Conservation (phyloP, 1,140 invertebrate species). For the Drosophila lacertosa region DNA sequence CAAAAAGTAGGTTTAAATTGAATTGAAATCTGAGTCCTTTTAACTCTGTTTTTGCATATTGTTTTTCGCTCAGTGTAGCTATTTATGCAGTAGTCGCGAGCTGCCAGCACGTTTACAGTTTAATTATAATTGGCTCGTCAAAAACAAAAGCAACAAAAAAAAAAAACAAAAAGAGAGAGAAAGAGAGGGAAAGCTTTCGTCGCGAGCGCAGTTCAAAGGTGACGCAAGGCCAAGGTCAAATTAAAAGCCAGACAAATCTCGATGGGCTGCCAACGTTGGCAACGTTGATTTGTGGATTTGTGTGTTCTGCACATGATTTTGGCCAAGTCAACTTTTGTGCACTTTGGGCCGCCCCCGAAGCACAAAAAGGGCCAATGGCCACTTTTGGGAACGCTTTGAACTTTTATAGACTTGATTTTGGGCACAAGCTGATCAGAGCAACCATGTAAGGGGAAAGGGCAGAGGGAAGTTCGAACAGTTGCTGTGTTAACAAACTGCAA, state of each 20-base stretch:
- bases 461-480: neutral
- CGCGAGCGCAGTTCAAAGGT: slow-evolving; percentile 60
- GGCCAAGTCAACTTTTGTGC: slow-evolving; percentile 54
- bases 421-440: slow-evolving; percentile 27
- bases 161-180: neutral
- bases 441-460: slow-evolving; percentile 20
- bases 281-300: neutral
- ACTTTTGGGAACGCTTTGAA: slow-evolving; percentile 48
- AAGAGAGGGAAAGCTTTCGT: too few species aligned
- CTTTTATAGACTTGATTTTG: slow-evolving; percentile 56
- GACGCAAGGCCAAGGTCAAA: slow-evolving; percentile 47
- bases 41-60: too few species aligned
- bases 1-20: too few species aligned
- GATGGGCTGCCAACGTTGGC: slow-evolving; percentile 3
- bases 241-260: slow-evolving; percentile 24
- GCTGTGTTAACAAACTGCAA: slow-evolving; percentile 26
- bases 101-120: slow-evolving; percentile 9
- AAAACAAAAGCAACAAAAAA: slow-evolving; percentile 18
- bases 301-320: neutral
- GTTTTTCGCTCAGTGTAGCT: too few species aligned
- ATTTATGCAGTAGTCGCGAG: neutral
- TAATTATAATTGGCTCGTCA: slow-evolving; percentile 30
- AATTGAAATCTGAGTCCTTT: too few species aligned
- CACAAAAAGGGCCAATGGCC: slow-evolving; percentile 21
- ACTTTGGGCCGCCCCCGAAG: slow-evolving; percentile 2